Conservation (phyloP, 1,140 invertebrate species). For the Sarcophaga bullata region DNA sequence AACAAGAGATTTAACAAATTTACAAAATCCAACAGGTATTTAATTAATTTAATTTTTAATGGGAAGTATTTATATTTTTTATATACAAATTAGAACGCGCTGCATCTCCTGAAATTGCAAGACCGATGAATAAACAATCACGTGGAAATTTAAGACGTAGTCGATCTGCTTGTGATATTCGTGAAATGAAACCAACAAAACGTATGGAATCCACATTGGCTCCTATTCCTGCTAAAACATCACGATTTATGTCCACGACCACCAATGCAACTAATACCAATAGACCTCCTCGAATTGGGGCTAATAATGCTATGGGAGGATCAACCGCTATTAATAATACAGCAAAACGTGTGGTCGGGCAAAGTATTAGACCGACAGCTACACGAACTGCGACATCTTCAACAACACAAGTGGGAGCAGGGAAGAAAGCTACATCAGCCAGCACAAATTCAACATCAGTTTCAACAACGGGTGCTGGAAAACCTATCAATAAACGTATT, state of each 20-base stretch:
- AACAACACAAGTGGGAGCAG: conserved; percentile 17
- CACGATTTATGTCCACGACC: conserved; percentile 42
- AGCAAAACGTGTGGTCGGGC: neutral
- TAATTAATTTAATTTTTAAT: too few relatives aligned
- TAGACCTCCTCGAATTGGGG: neutral
- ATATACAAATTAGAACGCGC: conserved; percentile 49
- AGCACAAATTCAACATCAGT: conserved; percentile 8
- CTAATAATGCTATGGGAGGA: neutral
- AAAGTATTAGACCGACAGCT: neutral
- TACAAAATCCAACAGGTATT: conserved; percentile 46
- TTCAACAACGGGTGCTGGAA: conserved; percentile 42
- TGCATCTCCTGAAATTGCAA: conserved; percentile 51
- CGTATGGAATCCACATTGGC: conserved; percentile 48
- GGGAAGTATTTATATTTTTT: neutral
- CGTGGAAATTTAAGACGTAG: conserved; percentile 56
- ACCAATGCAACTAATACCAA: conserved; percentile 30
- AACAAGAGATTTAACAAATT: conserved; percentile 53
- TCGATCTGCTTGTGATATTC: conserved; percentile 58
- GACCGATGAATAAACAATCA: neutral
- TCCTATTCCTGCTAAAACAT: conserved; percentile 53
- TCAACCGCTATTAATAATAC: neutral
- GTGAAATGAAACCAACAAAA: conserved; percentile 49
- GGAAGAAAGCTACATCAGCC: conserved; percentile 39
- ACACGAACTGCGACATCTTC: conserved; percentile 14
- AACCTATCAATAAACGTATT: conserved; percentile 63